These are phyloP conservation scores for Tiaroga cobitis DNA, from an alignment of 2,797 vertebrate genomes.

Conservation along the genomic window DNA sequence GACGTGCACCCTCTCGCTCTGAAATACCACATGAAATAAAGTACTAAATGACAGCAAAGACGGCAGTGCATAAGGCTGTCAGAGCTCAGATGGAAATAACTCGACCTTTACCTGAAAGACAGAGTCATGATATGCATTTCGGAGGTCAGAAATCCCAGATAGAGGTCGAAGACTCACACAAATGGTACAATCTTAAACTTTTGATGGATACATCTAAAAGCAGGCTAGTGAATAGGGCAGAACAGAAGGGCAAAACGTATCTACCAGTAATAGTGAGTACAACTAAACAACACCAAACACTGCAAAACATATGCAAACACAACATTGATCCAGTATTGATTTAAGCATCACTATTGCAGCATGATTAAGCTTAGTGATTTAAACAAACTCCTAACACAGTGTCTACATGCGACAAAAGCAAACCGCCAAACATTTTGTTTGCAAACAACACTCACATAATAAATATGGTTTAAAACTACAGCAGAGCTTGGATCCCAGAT, in stretches of 20 bases:
- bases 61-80: neutral
- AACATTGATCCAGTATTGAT: neutral
- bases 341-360: no score
- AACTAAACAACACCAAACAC: neutral
- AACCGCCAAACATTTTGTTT: neutral
- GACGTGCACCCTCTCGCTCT: neutral
- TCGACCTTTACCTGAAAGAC: slow-evolving; percentile 40
- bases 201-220: neutral
- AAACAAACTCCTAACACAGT: neutral
- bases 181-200: slow-evolving; percentile 5
- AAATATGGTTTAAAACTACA: neutral
- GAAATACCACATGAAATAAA: slow-evolving; percentile 24
- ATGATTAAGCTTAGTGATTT: neutral
- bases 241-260: neutral
- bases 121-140: slow-evolving; percentile 33
- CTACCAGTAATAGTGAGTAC: neutral
- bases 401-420: no score
- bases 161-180: slow-evolving; percentile 27
- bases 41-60: slow-evolving; percentile 14
- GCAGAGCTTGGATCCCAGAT: neutral
- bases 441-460: neutral
- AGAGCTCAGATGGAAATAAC: slow-evolving; percentile 27
- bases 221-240: neutral
- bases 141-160: slow-evolving; percentile 21
- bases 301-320: neutral